phyloP scores from a whole-genome alignment of 2,797 vertebrate species.

The Atherinosoma microstoma region DNA sequence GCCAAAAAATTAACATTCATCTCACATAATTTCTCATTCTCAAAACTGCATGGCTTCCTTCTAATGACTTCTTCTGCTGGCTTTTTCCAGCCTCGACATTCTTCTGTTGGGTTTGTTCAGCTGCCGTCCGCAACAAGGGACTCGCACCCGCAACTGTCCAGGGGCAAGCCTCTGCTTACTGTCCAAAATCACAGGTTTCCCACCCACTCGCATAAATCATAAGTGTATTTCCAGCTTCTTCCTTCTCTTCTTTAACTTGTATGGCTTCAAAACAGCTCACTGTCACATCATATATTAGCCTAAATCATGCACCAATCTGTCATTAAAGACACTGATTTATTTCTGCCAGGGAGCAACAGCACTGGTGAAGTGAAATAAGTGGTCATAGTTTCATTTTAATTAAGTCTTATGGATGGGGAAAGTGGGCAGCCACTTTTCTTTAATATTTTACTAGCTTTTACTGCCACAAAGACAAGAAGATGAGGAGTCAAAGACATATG shows the following conservation, averaged over 20 bases:
- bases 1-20: neutral
- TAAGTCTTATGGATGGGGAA: constrained; percentile 41
- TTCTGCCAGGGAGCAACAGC: constrained; percentile 18
- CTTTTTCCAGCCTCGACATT: constrained; percentile 35
- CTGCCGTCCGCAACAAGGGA: constrained; percentile 62
- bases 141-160: constrained; percentile 68
- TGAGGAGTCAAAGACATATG: constrained; percentile 59
- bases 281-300: constrained; percentile 63
- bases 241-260: constrained; percentile 26
- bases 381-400: constrained; percentile 60
- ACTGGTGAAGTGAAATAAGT: constrained; percentile 40
- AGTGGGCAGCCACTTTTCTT: constrained; percentile 43
- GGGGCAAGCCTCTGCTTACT: constrained; percentile 52
- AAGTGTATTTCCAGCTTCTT: constrained; percentile 73
- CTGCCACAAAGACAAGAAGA: constrained; percentile 50
- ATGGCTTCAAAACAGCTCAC: constrained; percentile 46
- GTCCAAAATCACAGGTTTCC: constrained; percentile 52
- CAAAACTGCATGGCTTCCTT: neutral
- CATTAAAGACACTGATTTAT: constrained; percentile 51
- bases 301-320: constrained; percentile 41
- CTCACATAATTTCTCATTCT: constrained; percentile 1
- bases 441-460: constrained; percentile 63
- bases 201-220: constrained; percentile 52
- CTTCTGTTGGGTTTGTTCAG: constrained; percentile 64
- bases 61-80: constrained; percentile 39